Conservation (phyloP, 2,113 vertebrate genomes). For the Smithornis capensis region DNA sequence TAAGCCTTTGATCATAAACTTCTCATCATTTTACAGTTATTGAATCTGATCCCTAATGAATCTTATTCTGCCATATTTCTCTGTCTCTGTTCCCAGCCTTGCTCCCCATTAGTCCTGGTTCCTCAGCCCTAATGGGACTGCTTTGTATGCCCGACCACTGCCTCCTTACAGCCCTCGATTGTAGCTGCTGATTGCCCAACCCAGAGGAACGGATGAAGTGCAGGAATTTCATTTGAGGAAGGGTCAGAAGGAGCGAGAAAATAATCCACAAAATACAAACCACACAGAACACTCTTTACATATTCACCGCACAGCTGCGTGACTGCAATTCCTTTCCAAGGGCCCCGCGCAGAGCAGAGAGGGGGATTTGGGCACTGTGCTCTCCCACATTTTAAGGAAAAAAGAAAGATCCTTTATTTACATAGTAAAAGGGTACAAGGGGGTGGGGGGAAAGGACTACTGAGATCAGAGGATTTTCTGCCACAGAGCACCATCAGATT, state of each 20-base stretch:
- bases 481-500: background rate
- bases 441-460: background rate
- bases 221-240: slow-evolving; percentile 31
- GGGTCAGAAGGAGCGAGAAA: slow-evolving; percentile 35
- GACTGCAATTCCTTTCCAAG: background rate
- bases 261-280: slow-evolving; percentile 38
- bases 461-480: background rate
- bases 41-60: slow-evolving; percentile 38
- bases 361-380: background rate
- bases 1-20: slow-evolving; percentile 61
- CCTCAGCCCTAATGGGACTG: background rate
- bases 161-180: background rate
- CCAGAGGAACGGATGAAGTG: slow-evolving; percentile 10
- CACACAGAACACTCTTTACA: background rate
- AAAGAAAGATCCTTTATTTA: background rate
- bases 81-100: background rate
- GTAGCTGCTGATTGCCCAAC: slow-evolving; percentile 47
- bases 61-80: slow-evolving; percentile 9
- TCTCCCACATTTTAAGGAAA: background rate
- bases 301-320: background rate
- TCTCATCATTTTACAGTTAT: slow-evolving; percentile 39
- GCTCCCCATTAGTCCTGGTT: slow-evolving; percentile 10
- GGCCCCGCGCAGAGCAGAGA: background rate
- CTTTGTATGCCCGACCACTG: slow-evolving; percentile 32
- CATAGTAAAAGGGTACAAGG: background rate